Percentiles rank a stretch among this genome's conserved stretches.
These are phyloP conservation scores for Cotesia typhae DNA, from an alignment of 1,140 invertebrate species.

Conservation along the genomic window DNA sequence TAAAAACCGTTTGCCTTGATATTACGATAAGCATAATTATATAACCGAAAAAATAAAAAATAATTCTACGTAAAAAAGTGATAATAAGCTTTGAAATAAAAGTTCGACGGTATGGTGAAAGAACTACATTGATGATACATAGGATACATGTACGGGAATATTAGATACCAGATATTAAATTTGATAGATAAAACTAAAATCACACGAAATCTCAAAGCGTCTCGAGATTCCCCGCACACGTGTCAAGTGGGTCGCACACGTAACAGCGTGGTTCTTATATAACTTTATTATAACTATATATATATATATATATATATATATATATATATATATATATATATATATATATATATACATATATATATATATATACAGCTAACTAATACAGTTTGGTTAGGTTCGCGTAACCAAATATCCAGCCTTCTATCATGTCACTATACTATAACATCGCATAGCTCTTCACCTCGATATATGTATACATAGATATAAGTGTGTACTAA, in stretches of 20 bases:
- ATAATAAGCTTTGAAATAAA: no score
- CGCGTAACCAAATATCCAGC: constrained; percentile 33
- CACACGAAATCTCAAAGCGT: constrained; percentile 24
- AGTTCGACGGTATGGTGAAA: no score
- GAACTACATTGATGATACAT: no score
- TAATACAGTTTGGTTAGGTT: constrained; percentile 20
- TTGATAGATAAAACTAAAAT: constrained; percentile 20
- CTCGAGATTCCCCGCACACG: constrained; percentile 25
- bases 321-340: no score
- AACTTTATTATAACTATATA: constrained; percentile 20
- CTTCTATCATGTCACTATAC: not conserved
- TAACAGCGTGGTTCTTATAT: constrained; percentile 35
- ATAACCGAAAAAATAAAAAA: no score
- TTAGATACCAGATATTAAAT: not conserved
- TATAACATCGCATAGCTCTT: not conserved
- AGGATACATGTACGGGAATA: not conserved
- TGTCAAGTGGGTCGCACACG: constrained; percentile 41
- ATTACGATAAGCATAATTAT: no score
- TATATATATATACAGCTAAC: not conserved
- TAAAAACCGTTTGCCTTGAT: no score
- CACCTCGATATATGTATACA: not conserved
- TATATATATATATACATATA: not conserved
- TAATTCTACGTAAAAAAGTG: no score
- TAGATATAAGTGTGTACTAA: not conserved
- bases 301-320: not conserved